Evolutionary conservation across 2,888 invertebrate species (phyloP), one percentile per base, ranked within the genome.

Genomic region (Eupithecia insigniata): DNA sequence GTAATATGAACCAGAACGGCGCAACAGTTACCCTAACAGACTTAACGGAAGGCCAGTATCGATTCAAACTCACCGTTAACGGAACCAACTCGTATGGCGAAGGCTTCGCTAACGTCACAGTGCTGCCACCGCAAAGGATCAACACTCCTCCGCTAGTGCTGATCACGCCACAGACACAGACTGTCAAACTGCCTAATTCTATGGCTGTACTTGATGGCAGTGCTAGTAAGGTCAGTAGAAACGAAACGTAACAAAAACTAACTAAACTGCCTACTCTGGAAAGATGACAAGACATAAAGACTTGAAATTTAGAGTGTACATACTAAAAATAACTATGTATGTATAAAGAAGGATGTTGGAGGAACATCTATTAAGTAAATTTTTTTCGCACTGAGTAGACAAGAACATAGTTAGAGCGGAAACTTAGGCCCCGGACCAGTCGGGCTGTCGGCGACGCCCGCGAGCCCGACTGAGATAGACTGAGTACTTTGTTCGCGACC

Each of bases 151-250:
- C 99, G 0, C 95, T 96, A 73, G 98, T 98, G 1, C 95, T 98
- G 60, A 98, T 99, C 79, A 97, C 97, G 2, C 99, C 99, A 0
- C 95, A 96, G 4, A 95, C 96, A 51, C 98, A 98, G 89, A 97
- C 96, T 12, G 97, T 99, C 10, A 98, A 98, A 82, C 94, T 98
- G 78, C 98, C 99, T 0, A 99, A 98, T 81, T 97, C 97, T 0
- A 97, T 97, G 61, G 98, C 98, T 0, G 97, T 99, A 36, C 95
- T 99, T 36, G 99, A 99, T 89, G 99, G 97, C 0, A 97, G 97
- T 82, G 96, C 95, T 51, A 97, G 95, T 81, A 95, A 95, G 90
- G 95, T 94, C 85, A 67, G 72, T 58, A n/a, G 26, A 58, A 30
- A 36, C 5, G 26, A 22, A 22, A 5, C 22, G n/a, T n/a, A n/a